Evolutionary conservation across 2,797 vertebrate genomes (phyloP).

Genomic region (Buceros bicornis): DNA sequence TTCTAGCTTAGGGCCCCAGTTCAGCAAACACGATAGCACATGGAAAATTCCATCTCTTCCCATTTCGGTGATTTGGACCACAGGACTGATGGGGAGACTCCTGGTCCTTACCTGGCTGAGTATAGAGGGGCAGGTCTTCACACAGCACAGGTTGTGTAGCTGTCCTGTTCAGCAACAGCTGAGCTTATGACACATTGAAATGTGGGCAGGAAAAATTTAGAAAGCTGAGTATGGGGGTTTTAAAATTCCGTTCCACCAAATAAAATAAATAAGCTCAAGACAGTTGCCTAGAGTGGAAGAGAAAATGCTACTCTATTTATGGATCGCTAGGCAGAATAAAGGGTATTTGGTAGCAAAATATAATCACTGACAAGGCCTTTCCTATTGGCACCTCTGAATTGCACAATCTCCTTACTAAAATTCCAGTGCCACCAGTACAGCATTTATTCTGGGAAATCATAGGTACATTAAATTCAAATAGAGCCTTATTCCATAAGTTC

Average conservation of each 20-base stretch:
- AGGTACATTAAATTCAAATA: conserved; percentile 32
- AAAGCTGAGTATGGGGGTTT: background rate
- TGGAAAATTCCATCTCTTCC: background rate
- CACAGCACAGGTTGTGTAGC: background rate
- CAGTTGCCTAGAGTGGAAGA: background rate
- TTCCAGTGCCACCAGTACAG: conserved; percentile 5
- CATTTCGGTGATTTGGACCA: background rate
- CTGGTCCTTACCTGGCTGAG: background rate
- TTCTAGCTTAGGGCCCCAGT: background rate
- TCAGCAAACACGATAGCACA: rapidly evolving
- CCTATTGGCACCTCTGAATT: background rate
- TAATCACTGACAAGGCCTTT: background rate
- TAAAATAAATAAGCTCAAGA: conserved; percentile 32
- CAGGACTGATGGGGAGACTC: background rate
- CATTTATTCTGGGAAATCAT: conserved; percentile 48
- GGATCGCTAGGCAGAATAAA: conserved; percentile 12
- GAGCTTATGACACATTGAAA: background rate
- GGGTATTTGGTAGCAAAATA: background rate
- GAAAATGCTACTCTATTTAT: conserved; percentile 17
- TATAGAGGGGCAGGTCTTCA: rapidly evolving
- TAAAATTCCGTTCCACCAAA: background rate
- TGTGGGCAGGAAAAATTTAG: background rate
- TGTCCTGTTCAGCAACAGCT: background rate
- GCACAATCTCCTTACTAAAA: background rate
- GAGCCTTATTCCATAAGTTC: conserved; percentile 9